Percentiles rank a stretch among this genome's conserved stretches.
These are phyloP conservation scores for Galago senegalensis DNA, from an alignment of 2,797 vertebrate genomes.

Conservation along the genomic window DNA sequence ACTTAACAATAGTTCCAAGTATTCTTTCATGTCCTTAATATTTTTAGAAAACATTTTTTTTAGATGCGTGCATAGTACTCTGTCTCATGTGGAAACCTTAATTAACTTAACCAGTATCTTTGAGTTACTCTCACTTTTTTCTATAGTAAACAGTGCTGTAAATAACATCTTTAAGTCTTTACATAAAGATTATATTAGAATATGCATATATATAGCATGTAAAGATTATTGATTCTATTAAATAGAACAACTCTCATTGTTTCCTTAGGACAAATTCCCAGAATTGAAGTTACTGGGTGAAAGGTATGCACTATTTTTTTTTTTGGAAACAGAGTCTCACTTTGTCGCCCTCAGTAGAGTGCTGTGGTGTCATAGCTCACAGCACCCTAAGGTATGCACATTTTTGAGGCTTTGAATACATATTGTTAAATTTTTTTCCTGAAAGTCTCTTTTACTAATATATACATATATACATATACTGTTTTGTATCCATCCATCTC, in stretches of 20 bases:
- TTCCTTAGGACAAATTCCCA: neutral
- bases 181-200: neutral
- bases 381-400: neutral
- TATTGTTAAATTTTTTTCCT: neutral
- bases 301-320: neutral
- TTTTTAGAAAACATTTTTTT: constrained; percentile 17
- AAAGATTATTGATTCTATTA: neutral
- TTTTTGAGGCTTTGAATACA: neutral
- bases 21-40: neutral
- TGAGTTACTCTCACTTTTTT: constrained; percentile 11
- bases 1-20: neutral
- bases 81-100: neutral
- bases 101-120: constrained; percentile 1
- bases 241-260: neutral
- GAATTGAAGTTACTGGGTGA: constrained; percentile 3
- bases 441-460: neutral
- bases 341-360: no score
- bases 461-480: rapidly evolving
- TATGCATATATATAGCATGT: neutral
- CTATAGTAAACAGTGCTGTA: neutral
- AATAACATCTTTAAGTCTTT: neutral
- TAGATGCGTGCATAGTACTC: neutral
- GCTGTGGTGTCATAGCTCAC: no score
- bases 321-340: no score
- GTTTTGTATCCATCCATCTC: neutral